Base-by-base conservation (phyloP, 2,888 invertebrate genomes). In the Melikaiella ostensackeni region DNA sequence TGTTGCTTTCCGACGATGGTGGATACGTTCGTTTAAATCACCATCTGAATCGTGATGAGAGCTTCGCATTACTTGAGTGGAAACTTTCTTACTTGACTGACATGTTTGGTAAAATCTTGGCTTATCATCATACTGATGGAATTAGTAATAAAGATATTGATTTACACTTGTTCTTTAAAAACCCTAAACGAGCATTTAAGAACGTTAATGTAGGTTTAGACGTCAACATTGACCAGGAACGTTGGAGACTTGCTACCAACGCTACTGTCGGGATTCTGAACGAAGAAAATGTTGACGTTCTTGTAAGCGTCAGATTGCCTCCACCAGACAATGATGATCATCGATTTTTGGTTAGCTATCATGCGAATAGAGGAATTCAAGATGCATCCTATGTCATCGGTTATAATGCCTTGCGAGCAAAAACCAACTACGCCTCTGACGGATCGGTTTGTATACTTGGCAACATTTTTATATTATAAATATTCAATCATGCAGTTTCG, bases 311-410 rank as follows among this genome's bases (percentile, higher is more conserved):
- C 0, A 93, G 93, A 78, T 89, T 95, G 0, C 95, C 95, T 6
- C 93, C 94, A 70, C 95, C 95, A 0, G 93, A 93, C 83, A 92
- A 93, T 1, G 95, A 95, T 83, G 93, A 94, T 3, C 95, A 96
- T 87, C 93, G 94, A 8, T 82, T 95, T 1, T 88, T 90, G 78
- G 89, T 94, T 0, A 93, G 93, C 81, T 93, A 93, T 61, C 89
- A 92, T 57, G 88, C 92, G 50, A 92, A 88, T 0, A 86, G 88
- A 1, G 85, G 90, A 0, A 89, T 93, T 0, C 90, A 91, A 35
- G 86, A 92, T 57, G 91, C 93, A 2, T 91, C 92, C 24, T 91
- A 93, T 79, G 91, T 92, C 50, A 92, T 94, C 0, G 92, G 93
- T 81, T 95, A 95, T 82, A 92, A 90, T 76, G 93, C 94, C 0